Evolutionary conservation across 2,797 vertebrate species (phyloP), one percentile per base, ranked within the genome.

Genomic region (Erethizon dorsatum): DNA sequence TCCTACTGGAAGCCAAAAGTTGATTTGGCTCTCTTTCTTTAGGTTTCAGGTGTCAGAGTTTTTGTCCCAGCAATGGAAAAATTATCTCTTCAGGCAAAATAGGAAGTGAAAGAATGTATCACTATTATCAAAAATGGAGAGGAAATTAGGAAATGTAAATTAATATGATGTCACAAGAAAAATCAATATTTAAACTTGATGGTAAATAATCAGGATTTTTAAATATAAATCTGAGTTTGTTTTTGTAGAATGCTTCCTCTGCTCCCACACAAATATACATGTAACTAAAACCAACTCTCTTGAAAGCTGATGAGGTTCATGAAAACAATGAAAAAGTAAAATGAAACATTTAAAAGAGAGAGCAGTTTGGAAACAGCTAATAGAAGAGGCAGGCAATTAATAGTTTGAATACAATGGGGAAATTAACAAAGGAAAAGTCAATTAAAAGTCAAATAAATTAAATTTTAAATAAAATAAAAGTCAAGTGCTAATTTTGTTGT

Each of bases 381-480:
- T 20, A 90, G 52, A 85, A 86, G 24, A 93, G 20, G 2, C 31
- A 82, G 28, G 18, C 9, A 85, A 33, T 90, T 82, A 85, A 88
- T 83, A 88, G 15, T 87, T 67, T 93, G 24, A 61, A 47, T 92
- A 85, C 26, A 37, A 69, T 90, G 88, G 54, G 54, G 9, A 91
- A 65, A 93, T 52, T 80, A 79, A 20, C 56, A 95, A 83, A 95
- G 37, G 5, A 57, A 65, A 82, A 69, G 79, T 88, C 47, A 88
- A 79, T 92, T 77, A 92, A 45, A 92, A 92, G 37, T 78, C 65
- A 94, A 96, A 87, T 95, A 96, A 94, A 80, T 96, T 85, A 95
- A 61, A 97, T 61, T 94, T 86, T 59, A 93, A 97, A 26, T 28
- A 69, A 83, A 20, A 90, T 9, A 65, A 96, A 97, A 95, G 8